Evolutionary conservation across 1,140 invertebrate genomes (phyloP), one percentile per base, ranked within the genome.

Genomic region (Ceratoteleas bidentatus): DNA sequence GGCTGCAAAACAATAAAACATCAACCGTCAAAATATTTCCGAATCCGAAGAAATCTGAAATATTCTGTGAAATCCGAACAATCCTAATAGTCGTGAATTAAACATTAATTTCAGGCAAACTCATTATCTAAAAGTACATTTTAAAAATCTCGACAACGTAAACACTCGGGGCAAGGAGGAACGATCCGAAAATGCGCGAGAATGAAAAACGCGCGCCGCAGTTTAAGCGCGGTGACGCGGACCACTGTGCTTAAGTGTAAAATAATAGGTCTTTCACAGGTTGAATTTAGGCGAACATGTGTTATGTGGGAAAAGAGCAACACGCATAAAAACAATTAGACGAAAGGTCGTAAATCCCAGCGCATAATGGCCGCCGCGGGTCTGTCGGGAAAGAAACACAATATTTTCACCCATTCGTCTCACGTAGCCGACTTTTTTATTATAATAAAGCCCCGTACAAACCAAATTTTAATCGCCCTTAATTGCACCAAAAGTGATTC

Each of bases 261-360:
- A 66, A 68, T 80, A 80, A 80, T 73, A 68, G 77, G 62, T 68
- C 40, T 80, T 68, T 68, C 69, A 32, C 56, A 62, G 66, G 77
- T 73, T 54, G 57, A 73, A 80, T 73, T 73, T 73, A 68, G 77
- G 58, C 61, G 58, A 81, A 61, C 78, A 65, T 38, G 53, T 81
- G 78, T 81, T 75, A 65, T 58, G 65, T 14, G 32, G 52, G 49
- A 58, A 61, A 47, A 74, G 57, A 74, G 38, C 57, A 74, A 58
- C 57, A 68, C 33, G 69, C 69, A 66, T 65, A 74, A 69, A 74
- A 81, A 81, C 64, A 81, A 74, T 81, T 81, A 74, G 70, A 81
- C 50, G 70, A 70, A 81, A 74, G 58, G 45, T 65, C 70, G 70
- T 81, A 75, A 81, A 81, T 80, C 64, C 53, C 57, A 34, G 1